A percentile compares a stretch with the other conserved stretches of the same genome.
Evolutionary conservation across 1,140 invertebrate species (phyloP).

Genomic region (Coptotermes formosanus): DNA sequence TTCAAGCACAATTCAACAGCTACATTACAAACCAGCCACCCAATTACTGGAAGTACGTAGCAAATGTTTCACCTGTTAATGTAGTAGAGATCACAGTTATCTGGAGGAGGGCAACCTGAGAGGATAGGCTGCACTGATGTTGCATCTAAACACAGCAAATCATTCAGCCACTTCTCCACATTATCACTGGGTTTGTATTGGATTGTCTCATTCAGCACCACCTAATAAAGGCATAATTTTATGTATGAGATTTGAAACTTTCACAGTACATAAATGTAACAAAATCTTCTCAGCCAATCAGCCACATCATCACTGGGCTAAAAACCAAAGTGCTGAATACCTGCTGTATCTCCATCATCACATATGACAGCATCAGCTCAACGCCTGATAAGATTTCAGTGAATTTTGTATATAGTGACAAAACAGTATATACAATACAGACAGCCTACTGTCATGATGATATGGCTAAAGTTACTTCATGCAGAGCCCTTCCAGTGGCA

Average conservation of each 20-base stretch:
- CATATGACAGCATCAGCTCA: background rate
- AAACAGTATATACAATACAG: background rate
- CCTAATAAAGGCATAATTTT: conserved; percentile 20
- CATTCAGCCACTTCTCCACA: conserved; percentile 90
- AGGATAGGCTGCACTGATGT: conserved; percentile 61
- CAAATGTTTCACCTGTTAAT: conserved; percentile 59
- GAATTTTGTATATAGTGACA: background rate
- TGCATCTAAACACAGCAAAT: conserved; percentile 89
- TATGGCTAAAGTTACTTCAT: conserved; percentile 48
- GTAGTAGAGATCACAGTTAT: conserved; percentile 87
- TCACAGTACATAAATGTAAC: background rate
- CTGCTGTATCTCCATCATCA: background rate
- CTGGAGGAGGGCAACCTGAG: conserved; percentile 82
- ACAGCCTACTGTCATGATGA: background rate
- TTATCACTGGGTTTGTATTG: conserved; percentile 86
- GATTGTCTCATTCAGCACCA: conserved; percentile 91
- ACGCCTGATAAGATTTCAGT: background rate
- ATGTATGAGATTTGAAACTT: too few species aligned
- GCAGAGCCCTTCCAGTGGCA: conserved; percentile 52
- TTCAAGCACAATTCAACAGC: too few species aligned
- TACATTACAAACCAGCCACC: too few species aligned
- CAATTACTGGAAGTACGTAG: background rate
- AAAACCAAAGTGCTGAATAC: background rate
- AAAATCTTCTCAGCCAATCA: background rate
- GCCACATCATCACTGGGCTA: background rate